Evolutionary conservation across 2,888 invertebrate genomes (phyloP).

Genomic region (Phlogophora meticulosa): DNA sequence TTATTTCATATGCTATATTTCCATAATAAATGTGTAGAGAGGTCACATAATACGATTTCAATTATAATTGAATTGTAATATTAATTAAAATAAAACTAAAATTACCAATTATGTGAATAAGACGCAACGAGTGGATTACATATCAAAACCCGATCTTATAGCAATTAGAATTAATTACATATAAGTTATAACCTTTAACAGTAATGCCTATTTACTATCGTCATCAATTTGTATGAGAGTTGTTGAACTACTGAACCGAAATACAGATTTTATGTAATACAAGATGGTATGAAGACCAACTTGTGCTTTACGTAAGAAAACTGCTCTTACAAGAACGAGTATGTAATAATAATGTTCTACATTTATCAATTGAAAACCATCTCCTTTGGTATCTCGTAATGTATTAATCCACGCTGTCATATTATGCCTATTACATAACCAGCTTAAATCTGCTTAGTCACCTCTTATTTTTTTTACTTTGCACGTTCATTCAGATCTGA

Average conservation of each 20-base stretch:
- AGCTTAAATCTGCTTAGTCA: background rate
- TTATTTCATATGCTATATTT: too few relatives aligned
- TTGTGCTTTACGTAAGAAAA: slow-evolving; percentile 35
- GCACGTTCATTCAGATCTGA: too few relatives aligned
- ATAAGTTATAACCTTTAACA: slow-evolving; percentile 6
- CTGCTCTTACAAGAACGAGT: background rate
- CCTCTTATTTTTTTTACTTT: background rate
- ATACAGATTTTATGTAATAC: slow-evolving; percentile 31
- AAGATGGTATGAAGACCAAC: slow-evolving; percentile 10
- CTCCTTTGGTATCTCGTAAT: background rate
- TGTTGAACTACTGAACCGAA: slow-evolving; percentile 31
- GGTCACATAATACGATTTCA: background rate
- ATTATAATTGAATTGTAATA: background rate
- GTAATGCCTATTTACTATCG: background rate
- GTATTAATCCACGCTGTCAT: background rate
- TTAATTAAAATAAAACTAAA: background rate
- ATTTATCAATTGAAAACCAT: slow-evolving; percentile 9
- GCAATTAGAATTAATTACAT: slow-evolving; percentile 18
- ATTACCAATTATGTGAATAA: background rate
- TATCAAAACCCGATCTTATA: background rate
- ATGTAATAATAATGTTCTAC: slow-evolving; percentile 14
- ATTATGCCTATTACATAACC: too few relatives aligned
- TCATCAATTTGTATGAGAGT: slow-evolving; percentile 3
- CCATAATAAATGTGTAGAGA: too few relatives aligned
- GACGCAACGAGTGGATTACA: slow-evolving; percentile 3